phyloP scores from a whole-genome alignment of 1,140 invertebrate genomes.

The Callitettix versicolor region DNA sequence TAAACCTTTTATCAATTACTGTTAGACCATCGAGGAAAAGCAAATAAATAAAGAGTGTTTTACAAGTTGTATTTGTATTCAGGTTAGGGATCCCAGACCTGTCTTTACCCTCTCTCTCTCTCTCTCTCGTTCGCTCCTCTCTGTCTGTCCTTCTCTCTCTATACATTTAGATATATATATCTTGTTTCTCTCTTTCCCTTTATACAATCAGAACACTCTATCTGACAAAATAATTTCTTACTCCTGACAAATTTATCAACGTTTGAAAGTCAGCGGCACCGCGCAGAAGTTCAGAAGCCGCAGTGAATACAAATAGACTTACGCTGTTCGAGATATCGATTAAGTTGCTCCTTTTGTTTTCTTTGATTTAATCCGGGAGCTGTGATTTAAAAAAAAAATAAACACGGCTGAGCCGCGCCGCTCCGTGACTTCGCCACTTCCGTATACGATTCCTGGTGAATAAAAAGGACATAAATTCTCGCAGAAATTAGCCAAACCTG shows the following conservation, averaged over 20 bases:
- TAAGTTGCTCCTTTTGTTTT: too few relatives aligned
- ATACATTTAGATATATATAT: too few relatives aligned
- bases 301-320: slow-evolving; percentile 8
- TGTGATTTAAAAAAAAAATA: too few relatives aligned
- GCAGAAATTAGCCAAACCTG: too few relatives aligned
- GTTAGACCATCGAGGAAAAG: not conserved
- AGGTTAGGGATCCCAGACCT: slow-evolving; percentile 2
- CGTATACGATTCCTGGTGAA: too few relatives aligned
- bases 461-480: too few relatives aligned
- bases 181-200: slow-evolving; percentile 3
- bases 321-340: not conserved
- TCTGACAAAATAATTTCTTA: slow-evolving; percentile 16
- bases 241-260: slow-evolving; percentile 14
- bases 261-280: not conserved
- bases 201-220: slow-evolving; percentile 8
- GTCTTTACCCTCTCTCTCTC: slow-evolving; percentile 2
- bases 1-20: too few relatives aligned
- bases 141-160: slow-evolving; percentile 5
- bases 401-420: too few relatives aligned
- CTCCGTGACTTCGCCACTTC: too few relatives aligned
- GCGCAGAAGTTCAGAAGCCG: not conserved
- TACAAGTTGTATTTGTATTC: slow-evolving; percentile 9
- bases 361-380: too few relatives aligned
- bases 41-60: slow-evolving; percentile 8
- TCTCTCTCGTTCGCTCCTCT: not conserved